Evolutionary conservation across 2,113 vertebrate species (phyloP).

Genomic region (Columba janthina): DNA sequence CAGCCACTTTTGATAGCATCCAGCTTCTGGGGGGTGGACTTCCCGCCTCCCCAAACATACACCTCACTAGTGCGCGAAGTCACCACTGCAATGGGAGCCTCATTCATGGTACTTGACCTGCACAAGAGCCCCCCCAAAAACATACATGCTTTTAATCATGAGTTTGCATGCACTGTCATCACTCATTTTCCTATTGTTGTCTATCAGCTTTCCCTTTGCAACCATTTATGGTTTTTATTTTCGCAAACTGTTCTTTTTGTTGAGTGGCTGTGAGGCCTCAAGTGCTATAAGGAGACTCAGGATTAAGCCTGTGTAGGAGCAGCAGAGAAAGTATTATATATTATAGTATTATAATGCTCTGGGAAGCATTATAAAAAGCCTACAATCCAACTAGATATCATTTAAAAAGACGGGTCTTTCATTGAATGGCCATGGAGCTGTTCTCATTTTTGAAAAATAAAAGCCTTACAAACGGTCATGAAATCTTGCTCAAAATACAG

Average conservation of each 20-base stretch:
- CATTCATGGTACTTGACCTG: constrained; percentile 88
- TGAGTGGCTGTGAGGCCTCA: background rate
- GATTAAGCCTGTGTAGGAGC: background rate
- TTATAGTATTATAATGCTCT: too few relatives aligned
- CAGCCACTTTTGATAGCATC: constrained; percentile 95
- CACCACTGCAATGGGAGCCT: constrained; percentile 93
- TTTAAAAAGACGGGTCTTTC: background rate
- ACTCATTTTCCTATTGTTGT: background rate
- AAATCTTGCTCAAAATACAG: background rate
- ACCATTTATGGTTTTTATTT: background rate
- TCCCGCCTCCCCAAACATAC: constrained; percentile 98
- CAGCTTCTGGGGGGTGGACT: constrained; percentile 95
- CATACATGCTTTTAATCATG: background rate
- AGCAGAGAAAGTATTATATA: background rate
- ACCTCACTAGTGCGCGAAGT: constrained; percentile 95
- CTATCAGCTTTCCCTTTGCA: background rate
- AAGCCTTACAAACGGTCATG: background rate
- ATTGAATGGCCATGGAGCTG: background rate
- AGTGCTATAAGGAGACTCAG: background rate
- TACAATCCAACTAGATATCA: background rate
- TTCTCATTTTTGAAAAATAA: background rate
- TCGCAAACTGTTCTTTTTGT: background rate
- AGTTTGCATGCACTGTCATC: background rate
- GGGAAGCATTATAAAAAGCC: background rate
- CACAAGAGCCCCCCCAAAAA: constrained; percentile 42